phyloP scores from a whole-genome alignment of 2,797 vertebrate species.

The Sebastes steindachneri region DNA sequence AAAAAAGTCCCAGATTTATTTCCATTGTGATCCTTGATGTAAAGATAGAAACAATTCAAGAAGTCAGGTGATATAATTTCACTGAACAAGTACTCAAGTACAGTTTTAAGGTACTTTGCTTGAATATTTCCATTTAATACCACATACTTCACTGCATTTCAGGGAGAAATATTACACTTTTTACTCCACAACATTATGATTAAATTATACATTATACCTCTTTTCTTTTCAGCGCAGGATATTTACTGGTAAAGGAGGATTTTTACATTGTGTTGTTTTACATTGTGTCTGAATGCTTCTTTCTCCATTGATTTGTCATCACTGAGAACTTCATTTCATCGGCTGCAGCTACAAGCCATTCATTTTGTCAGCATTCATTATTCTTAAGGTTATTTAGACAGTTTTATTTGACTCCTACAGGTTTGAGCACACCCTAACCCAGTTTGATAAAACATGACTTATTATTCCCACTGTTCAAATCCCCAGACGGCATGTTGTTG shows the following conservation, averaged over 20 bases:
- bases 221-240: background rate
- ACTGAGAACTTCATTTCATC: background rate
- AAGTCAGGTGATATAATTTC: background rate
- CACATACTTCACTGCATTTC: too few relatives aligned
- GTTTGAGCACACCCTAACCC: background rate
- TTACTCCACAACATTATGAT: too few relatives aligned
- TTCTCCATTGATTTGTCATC: background rate
- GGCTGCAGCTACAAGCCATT: background rate
- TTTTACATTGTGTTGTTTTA: background rate
- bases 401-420: background rate
- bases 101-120: too few relatives aligned
- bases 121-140: too few relatives aligned
- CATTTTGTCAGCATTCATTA: background rate
- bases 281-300: background rate
- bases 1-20: background rate
- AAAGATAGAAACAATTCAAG: background rate
- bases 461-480: slow-evolving; percentile 34
- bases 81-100: background rate
- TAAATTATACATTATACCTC: too few relatives aligned
- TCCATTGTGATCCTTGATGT: background rate
- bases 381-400: background rate
- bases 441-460: slow-evolving; percentile 4
- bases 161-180: too few relatives aligned
- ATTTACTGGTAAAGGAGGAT: background rate
- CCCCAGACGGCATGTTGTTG: slow-evolving; percentile 14